phyloP scores from a whole-genome alignment of 2,113 vertebrate genomes.

The Lynx canadensis region DNA sequence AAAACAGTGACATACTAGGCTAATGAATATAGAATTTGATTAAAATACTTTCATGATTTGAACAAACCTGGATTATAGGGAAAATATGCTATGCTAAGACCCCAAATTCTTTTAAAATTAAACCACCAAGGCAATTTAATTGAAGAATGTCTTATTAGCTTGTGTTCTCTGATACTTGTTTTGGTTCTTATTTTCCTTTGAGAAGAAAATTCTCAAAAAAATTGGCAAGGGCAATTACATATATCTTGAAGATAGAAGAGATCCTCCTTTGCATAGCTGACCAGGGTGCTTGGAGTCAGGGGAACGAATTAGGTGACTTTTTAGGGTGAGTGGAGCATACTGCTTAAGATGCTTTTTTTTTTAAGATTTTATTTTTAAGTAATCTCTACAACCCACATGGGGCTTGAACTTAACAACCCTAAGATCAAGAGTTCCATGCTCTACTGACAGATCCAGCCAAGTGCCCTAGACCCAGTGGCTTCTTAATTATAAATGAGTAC shows the following conservation, averaged over 20 bases:
- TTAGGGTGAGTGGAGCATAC: neutral
- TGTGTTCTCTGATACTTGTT: conserved; percentile 19
- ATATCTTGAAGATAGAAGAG: neutral
- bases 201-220: neutral
- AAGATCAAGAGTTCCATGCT: too few relatives aligned
- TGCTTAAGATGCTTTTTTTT: neutral
- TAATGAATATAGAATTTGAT: conserved; percentile 14
- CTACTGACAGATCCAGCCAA: too few relatives aligned
- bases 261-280: neutral
- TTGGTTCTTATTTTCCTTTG: conserved; percentile 42
- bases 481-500: too few relatives aligned
- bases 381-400: too few relatives aligned
- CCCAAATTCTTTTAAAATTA: conserved; percentile 13
- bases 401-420: too few relatives aligned
- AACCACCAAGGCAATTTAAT: conserved; percentile 6
- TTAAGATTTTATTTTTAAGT: too few relatives aligned
- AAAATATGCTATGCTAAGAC: neutral
- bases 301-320: conserved; percentile 1
- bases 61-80: neutral
- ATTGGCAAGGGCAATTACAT: conserved; percentile 29
- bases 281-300: neutral
- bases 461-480: too few relatives aligned
- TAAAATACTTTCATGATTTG: neutral
- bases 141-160: conserved; percentile 35
- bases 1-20: neutral